Evolutionary conservation across 2,888 invertebrate genomes (phyloP).

Genomic region (Thymelicus lineola): DNA sequence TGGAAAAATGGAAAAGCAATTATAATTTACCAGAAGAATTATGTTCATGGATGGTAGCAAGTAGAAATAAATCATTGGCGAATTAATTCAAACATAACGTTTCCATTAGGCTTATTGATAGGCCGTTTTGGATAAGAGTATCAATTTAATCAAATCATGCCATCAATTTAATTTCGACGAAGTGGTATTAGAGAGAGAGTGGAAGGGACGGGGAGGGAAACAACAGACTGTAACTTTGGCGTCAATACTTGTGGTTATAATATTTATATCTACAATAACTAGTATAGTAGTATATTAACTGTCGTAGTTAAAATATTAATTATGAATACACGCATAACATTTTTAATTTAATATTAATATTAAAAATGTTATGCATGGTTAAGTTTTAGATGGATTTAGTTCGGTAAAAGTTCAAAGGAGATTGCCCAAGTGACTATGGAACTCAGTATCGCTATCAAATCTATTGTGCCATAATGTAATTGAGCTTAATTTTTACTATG

Average conservation of each 20-base stretch:
- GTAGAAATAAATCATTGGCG: not conserved
- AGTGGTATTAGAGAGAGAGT: not conserved
- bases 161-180: not conserved
- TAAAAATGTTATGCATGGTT: no score
- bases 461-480: no score
- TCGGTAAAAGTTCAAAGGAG: no score
- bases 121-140: not conserved
- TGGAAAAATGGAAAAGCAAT: not conserved
- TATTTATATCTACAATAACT: no score
- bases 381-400: no score
- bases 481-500: no score
- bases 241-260: not conserved
- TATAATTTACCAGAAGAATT: not conserved
- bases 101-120: conserved; percentile 4
- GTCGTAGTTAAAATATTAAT: no score
- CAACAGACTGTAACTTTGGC: not conserved
- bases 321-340: no score
- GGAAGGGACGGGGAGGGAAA: not conserved
- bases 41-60: not conserved
- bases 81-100: conserved; percentile 1
- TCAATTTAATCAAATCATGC: not conserved
- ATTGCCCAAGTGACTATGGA: no score
- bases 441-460: no score
- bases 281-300: no score
- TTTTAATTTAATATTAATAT: no score